Base-by-base conservation (phyloP, 2,113 vertebrate species). In the Willisornis vidua region DNA sequence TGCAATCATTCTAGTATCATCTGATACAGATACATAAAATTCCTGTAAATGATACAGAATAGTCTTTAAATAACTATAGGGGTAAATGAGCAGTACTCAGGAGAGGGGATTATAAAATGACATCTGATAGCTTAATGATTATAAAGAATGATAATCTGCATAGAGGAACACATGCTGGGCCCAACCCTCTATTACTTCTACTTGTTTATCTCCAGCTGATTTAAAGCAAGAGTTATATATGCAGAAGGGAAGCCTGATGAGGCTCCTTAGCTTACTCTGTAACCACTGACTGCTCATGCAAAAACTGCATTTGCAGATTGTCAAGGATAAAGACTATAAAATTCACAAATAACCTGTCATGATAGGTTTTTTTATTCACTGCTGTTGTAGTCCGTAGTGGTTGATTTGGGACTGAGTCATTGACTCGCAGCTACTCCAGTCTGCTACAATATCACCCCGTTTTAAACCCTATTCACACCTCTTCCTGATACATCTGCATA, bases 1-100 rank as follows among this genome's bases (percentile, higher is more conserved):
- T 84, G 98, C 97, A 95, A 99, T 98, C 92, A 97, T 97, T 96
- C 98, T 98, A 63, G 98, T 98, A 96, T 99, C 99, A 96, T 99
- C 98, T 86, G 98, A 99, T 89, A 99, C 99, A 54, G 98, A 98
- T 81, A 98, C 95, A 86, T 99, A 98, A 98, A 99, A 99, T 95
- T 99, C 99, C 99, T 99, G 95, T 70, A 98, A 97, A 96, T 91
- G 82, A 97, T 74, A 97, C 87, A 97, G 68, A 97, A 94, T 52
- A 97, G 85, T 85, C 75, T 98, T 97, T 97, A 97, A 97, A 96
- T 67, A 91, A 91, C 70, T 91, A 84, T 46, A 43, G 28, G 72
- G 76, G 77, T 94, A 91, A 85, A 83, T 37, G 39, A 39, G 31
- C 25, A 63, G 52, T 84, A 92, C 82, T 96, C 59, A 71, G 80